Evolutionary conservation across 2,888 invertebrate genomes (phyloP).

Genomic region (Coleophora flavipennella): DNA sequence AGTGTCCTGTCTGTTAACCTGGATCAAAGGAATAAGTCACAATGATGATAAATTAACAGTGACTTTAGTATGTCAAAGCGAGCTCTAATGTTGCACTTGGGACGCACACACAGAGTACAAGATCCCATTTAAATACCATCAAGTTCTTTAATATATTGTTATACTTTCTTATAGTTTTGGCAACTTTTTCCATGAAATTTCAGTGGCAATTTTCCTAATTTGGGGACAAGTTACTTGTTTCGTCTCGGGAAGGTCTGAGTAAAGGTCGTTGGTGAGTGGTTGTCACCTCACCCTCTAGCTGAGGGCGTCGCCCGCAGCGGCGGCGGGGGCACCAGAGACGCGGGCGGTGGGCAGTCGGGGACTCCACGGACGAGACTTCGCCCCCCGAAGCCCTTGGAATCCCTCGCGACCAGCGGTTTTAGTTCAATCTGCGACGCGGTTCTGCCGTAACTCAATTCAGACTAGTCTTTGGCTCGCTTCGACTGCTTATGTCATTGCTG

Average conservation of each 20-base stretch:
- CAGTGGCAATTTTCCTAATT: neutral
- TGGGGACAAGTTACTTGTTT: conserved; percentile 33
- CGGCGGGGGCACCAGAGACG: conserved; percentile 80
- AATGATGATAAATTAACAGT: conserved; percentile 42
- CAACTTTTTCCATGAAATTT: too few species aligned
- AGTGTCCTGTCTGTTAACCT: too few species aligned
- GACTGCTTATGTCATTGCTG: conserved; percentile 27
- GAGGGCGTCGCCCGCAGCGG: conserved; percentile 73
- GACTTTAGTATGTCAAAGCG: conserved; percentile 40
- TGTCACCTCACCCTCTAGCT: conserved; percentile 66
- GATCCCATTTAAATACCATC: conserved; percentile 9
- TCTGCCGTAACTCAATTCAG: conserved; percentile 83
- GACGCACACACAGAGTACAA: conserved; percentile 77
- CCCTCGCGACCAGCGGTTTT: conserved; percentile 77
- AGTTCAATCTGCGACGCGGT: conserved; percentile 79
- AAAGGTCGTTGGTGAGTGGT: conserved; percentile 53
- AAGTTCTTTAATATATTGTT: conserved; percentile 7
- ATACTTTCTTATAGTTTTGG: too few species aligned
- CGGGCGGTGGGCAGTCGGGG: conserved; percentile 59
- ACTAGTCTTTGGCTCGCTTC: conserved; percentile 81
- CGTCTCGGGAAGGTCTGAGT: conserved; percentile 88
- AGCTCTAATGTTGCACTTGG: conserved; percentile 82
- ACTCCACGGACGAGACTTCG: conserved; percentile 61
- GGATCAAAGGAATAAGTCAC: conserved; percentile 21
- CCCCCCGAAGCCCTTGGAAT: conserved; percentile 71